Conservation (phyloP, 2,888 invertebrate genomes). For the Cremastobaeus sp. region DNA sequence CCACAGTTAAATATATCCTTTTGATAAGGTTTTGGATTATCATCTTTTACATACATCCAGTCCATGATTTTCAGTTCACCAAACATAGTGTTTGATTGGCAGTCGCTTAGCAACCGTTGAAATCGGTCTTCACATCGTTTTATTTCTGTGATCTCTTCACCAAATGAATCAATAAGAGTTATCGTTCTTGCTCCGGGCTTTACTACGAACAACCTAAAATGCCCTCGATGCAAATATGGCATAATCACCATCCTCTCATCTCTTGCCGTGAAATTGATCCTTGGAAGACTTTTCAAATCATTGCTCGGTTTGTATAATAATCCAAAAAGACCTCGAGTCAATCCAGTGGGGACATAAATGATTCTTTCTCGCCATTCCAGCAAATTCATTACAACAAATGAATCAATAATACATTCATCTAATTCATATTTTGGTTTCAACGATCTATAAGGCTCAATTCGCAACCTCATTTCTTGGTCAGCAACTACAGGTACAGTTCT, state of each 20-base stretch:
- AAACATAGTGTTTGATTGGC: not conserved
- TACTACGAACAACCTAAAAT: not conserved
- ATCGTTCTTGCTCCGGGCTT: not conserved
- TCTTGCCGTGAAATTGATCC: not conserved
- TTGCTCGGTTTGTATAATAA: not conserved
- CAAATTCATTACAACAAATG: not conserved
- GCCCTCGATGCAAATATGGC: not conserved
- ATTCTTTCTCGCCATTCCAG: not conserved
- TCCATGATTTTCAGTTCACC: not conserved
- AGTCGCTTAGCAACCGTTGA: not conserved
- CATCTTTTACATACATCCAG: not conserved
- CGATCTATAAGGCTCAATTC: not conserved
- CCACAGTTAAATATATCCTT: not conserved
- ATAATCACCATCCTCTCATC: not conserved
- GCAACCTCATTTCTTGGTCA: not conserved
- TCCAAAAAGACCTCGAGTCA: not conserved
- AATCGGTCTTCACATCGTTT: not conserved
- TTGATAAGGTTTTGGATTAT: not conserved
- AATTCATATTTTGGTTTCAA: not conserved
- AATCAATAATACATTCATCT: not conserved
- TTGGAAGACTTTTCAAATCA: not conserved
- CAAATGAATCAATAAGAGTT: not conserved
- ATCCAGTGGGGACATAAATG: not conserved
- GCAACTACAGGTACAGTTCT: not conserved
- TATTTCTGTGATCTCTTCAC: not conserved